Evolutionary conservation across 2,797 vertebrate species (phyloP), one percentile per base, ranked within the genome.

Genomic region (Lophotriccus pileatus): DNA sequence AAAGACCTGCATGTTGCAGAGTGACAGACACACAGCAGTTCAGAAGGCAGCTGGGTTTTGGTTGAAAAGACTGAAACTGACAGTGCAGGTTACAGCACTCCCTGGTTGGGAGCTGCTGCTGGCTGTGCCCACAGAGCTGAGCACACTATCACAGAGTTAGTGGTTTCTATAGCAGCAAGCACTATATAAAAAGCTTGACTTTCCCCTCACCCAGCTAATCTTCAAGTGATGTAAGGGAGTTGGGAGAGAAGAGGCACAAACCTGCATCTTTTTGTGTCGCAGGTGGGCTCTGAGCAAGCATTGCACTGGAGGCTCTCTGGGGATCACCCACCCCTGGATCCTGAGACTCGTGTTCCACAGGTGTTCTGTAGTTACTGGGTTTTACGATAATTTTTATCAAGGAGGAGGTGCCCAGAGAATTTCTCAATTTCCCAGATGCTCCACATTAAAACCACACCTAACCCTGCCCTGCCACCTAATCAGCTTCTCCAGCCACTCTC

Each of bases 101-200:
- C 36, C 34, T 18, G n/a, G 32, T 7, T 1, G 0, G 1, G 70
- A 84, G 83, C 74, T 73, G 73, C 12, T 49, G 74, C 50, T 0
- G 4, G 58, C 84, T 64, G 60, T 63, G 75, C 81, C 92, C 92
- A 64, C 56, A 8, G 8, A 72, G 62, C 79, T 24, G 14, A 76
- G 67, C 83, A 62, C 0, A 0, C 6, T 64, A 27, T 18, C 50
- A 50, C 27, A 6, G 41, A 80, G 67, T 36, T 56, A 12, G 7
- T 66, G 66, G 84, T 93, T 95, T 93, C 93, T 87, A 91, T 87
- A 87, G 94, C 95, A 95, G 89, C 23, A 0, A 89, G 79, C 5
- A 7, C 53, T 43, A n/a, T 13, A 68, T 44, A 47, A 87, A 91
- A 72, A 83, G 3, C 72, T 30, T 55, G 72, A 72, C 69, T 84